Percentiles rank a stretch among this genome's conserved stretches.
phyloP scores from a whole-genome alignment of 2,888 invertebrate genomes.

The Chrysopilus asiliformis region DNA sequence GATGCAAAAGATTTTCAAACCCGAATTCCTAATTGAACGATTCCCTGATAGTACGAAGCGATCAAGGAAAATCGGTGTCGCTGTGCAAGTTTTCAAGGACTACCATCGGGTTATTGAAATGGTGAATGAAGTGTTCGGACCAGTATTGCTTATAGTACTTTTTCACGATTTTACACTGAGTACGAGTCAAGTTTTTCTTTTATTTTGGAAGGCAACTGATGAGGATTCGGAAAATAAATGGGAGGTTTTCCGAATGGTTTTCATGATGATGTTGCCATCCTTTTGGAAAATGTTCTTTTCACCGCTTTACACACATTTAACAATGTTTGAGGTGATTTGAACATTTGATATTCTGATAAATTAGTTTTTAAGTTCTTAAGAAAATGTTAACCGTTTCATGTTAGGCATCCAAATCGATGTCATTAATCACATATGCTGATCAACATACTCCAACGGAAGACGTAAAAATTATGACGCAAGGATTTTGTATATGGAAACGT shows the following conservation, averaged over 20 bases:
- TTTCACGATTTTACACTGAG: slow-evolving; percentile 9
- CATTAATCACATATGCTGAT: slow-evolving; percentile 2
- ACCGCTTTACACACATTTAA: slow-evolving; percentile 7
- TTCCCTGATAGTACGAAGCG: not conserved
- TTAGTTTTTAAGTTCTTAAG: too few relatives aligned
- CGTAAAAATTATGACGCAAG: not conserved
- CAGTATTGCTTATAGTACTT: slow-evolving; percentile 3
- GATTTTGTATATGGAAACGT: slow-evolving; percentile 7
- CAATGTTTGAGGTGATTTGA: slow-evolving; percentile 4
- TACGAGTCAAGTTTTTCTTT: slow-evolving; percentile 6
- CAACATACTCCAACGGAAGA: not conserved
- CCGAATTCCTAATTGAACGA: not conserved
- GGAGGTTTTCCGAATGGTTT: not conserved
- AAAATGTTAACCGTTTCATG: too few relatives aligned
- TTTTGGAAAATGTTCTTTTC: slow-evolving; percentile 6
- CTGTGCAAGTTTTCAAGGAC: not conserved
- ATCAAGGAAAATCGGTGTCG: not conserved
- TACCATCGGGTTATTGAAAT: slow-evolving; percentile 1
- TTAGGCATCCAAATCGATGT: too few relatives aligned
- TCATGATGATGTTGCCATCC: slow-evolving; percentile 9
- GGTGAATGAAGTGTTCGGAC: slow-evolving; percentile 7
- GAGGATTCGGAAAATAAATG: not conserved
- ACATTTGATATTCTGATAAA: too few relatives aligned
- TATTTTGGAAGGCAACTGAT: slow-evolving; percentile 7
- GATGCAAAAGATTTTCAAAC: slow-evolving; percentile 3